These are phyloP conservation scores for Amazona guildingii DNA, from an alignment of 2,113 vertebrate species.

Conservation along the genomic window DNA sequence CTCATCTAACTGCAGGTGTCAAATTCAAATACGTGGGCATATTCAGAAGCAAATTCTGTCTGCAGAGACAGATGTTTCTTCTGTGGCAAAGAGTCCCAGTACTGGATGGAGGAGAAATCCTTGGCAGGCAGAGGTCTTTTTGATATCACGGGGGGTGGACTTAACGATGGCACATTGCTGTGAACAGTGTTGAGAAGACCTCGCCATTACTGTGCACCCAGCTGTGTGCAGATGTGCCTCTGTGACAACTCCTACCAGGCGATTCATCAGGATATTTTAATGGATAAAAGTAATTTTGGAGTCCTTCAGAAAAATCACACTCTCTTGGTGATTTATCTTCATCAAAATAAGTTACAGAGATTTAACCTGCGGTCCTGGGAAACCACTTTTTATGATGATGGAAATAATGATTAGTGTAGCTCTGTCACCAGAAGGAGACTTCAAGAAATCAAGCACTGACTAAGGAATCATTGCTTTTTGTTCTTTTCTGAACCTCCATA, in stretches of 20 bases:
- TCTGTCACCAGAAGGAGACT: background rate
- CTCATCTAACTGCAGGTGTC: background rate
- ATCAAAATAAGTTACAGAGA: background rate
- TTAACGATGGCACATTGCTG: background rate
- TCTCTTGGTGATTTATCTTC: background rate
- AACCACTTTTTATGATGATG: background rate
- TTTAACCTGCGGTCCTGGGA: background rate
- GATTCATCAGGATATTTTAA: background rate
- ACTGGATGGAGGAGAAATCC: background rate
- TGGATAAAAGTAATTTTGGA: background rate
- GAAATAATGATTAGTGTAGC: background rate
- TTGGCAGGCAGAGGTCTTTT: background rate
- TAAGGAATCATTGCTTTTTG: background rate
- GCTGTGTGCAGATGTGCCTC: background rate
- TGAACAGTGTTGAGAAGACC: background rate
- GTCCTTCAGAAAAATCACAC: background rate
- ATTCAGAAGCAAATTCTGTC: background rate
- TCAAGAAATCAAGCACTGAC: background rate
- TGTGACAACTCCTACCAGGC: background rate
- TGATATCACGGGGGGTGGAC: background rate
- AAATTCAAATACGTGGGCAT: background rate
- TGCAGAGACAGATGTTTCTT: background rate
- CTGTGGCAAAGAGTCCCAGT: background rate
- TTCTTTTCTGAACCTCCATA: background rate
- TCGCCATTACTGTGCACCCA: background rate